These are phyloP conservation scores for Brachycybe producta DNA, from an alignment of 2,888 invertebrate genomes.

Conservation along the genomic window DNA sequence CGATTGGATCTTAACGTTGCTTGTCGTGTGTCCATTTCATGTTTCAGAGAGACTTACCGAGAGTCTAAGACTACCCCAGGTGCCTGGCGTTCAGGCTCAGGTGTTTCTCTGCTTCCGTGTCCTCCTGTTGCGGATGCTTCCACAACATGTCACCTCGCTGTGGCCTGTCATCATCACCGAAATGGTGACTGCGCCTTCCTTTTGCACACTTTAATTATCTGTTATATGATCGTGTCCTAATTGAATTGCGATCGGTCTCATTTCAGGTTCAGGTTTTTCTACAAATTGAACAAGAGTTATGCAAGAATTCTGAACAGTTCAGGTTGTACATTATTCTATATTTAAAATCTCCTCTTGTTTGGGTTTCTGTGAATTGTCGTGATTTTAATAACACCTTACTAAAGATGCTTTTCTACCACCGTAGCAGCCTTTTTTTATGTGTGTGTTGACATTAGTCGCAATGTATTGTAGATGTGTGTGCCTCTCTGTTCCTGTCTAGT, in stretches of 20 bases:
- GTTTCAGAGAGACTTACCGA: constrained; percentile 69
- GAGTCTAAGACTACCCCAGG: constrained; percentile 59
- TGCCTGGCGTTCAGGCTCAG: constrained; percentile 62
- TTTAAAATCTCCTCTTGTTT: too few species aligned
- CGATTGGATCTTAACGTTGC: neutral
- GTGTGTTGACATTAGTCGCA: too few species aligned
- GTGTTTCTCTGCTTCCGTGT: constrained; percentile 81
- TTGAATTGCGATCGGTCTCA: too few species aligned
- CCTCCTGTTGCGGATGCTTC: constrained; percentile 66
- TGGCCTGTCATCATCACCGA: constrained; percentile 88
- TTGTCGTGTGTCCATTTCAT: constrained; percentile 13
- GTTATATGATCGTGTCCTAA: neutral
- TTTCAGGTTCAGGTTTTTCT: constrained; percentile 61
- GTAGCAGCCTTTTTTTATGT: too few species aligned
- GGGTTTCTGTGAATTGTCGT: too few species aligned
- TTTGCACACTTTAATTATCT: neutral
- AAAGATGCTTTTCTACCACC: too few species aligned
- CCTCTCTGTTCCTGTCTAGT: too few species aligned
- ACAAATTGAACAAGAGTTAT: constrained; percentile 70
- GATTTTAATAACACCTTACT: too few species aligned
- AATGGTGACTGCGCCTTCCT: constrained; percentile 41
- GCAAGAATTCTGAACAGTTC: constrained; percentile 59
- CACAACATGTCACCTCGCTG: constrained; percentile 67
- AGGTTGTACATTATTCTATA: constrained; percentile 42
- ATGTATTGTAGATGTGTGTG: too few species aligned